Evolutionary conservation across 2,113 vertebrate genomes (phyloP).

Genomic region (Daphoenositta chrysoptera): DNA sequence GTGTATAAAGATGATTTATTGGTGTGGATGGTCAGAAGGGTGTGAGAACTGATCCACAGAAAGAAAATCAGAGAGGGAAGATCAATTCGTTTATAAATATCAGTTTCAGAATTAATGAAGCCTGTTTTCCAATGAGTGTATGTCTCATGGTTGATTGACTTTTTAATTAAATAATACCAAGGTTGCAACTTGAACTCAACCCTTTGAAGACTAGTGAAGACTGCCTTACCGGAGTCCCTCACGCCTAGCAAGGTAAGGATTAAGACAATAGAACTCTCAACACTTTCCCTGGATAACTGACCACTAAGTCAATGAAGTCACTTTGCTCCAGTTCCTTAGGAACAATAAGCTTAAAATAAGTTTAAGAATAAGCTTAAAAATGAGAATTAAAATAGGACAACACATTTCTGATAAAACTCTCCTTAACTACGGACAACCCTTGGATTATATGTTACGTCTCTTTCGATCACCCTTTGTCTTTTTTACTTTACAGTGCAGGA

Average conservation of each 20-base stretch:
- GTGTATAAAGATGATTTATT: not conserved
- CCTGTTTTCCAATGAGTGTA: not conserved
- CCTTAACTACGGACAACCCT: not conserved
- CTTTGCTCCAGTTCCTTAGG: not conserved
- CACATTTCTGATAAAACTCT: not conserved
- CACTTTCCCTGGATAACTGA: not conserved
- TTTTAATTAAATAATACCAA: not conserved
- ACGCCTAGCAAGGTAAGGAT: not conserved
- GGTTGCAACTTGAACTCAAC: not conserved
- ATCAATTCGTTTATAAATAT: conserved; percentile 3
- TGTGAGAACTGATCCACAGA: not conserved
- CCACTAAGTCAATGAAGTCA: not conserved
- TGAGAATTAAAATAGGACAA: not conserved
- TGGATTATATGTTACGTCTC: not conserved
- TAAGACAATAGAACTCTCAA: not conserved
- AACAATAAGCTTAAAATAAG: not conserved
- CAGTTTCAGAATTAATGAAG: not conserved
- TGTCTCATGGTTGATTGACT: not conserved
- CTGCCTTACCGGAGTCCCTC: not conserved
- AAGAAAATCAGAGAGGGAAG: not conserved
- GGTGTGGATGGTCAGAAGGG: not conserved
- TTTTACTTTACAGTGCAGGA: not conserved
- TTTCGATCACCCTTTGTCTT: not conserved
- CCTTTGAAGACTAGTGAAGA: not conserved
- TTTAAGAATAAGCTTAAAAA: not conserved